Evolutionary conservation across 2,888 invertebrate genomes (phyloP).

Genomic region (Sthenelais limicola): DNA sequence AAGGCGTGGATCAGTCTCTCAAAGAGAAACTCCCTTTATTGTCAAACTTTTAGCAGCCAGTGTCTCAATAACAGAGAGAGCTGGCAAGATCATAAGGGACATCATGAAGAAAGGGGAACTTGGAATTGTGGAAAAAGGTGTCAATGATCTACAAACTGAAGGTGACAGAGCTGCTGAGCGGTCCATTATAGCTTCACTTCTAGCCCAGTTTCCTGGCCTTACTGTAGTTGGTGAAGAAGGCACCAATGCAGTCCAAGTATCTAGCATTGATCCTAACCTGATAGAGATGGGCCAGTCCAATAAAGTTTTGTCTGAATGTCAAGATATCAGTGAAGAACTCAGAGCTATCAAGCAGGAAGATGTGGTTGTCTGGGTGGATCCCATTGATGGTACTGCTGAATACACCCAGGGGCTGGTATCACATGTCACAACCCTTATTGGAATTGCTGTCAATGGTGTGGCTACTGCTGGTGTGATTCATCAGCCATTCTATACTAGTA

Average conservation of each 20-base stretch:
- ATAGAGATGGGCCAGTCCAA: constrained; percentile 20
- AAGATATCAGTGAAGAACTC: constrained; percentile 13
- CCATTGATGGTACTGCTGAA: constrained; percentile 97
- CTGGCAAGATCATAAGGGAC: constrained; percentile 92
- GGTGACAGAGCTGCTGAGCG: constrained; percentile 77
- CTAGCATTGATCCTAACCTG: constrained; percentile 20
- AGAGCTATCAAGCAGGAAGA: background rate
- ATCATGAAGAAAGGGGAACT: constrained; percentile 91
- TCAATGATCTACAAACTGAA: constrained; percentile 37
- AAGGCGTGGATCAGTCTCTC: background rate
- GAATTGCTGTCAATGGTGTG: constrained; percentile 88
- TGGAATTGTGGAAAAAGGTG: constrained; percentile 87
- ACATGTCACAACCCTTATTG: constrained; percentile 98
- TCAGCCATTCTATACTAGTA: constrained; percentile 96
- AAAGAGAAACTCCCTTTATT: background rate
- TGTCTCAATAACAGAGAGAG: constrained; percentile 80
- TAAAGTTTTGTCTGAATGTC: constrained; percentile 14
- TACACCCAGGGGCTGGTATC: constrained; percentile 95
- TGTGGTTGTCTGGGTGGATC: constrained; percentile 86
- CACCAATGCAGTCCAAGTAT: no score
- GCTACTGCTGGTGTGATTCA: constrained; percentile 97
- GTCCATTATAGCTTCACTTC: constrained; percentile 90
- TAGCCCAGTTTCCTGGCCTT: constrained; percentile 82
- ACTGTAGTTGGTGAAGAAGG: constrained; percentile 83
- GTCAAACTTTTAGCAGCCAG: constrained; percentile 11